These are phyloP conservation scores for Umimayanthus chanpuru DNA, from an alignment of 92 coral and sea anemone genomes.

Conservation along the genomic window DNA sequence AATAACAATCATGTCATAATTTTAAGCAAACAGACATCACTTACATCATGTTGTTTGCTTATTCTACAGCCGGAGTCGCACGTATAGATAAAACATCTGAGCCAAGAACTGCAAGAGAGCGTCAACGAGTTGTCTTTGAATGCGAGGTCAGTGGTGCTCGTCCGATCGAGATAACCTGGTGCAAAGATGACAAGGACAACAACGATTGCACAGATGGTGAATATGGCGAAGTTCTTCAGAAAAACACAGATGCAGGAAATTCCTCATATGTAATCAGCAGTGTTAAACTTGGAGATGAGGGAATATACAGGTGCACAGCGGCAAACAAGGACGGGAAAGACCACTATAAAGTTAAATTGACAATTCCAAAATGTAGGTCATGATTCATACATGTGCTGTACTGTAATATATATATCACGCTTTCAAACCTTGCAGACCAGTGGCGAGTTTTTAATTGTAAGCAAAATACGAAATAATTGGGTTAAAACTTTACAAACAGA, in stretches of 20 bases:
- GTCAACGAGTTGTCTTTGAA: not conserved
- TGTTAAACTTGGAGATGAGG: not conserved
- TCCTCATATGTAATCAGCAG: not conserved
- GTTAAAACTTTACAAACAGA: no score
- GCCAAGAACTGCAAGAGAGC: not conserved
- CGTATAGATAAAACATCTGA: not conserved
- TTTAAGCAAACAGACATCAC: not conserved
- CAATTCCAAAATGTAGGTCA: not conserved
- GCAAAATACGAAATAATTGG: no score
- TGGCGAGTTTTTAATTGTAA: no score
- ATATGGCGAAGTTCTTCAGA: not conserved
- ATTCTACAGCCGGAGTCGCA: not conserved
- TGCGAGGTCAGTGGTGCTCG: not conserved
- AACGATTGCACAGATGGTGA: no score
- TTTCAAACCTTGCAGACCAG: no score
- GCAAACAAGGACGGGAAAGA: not conserved
- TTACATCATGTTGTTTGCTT: not conserved
- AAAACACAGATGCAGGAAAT: not conserved
- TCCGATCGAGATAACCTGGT: not conserved
- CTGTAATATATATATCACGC: no score
- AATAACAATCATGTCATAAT: not conserved
- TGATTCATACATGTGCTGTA: no score
- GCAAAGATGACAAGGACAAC: no score
- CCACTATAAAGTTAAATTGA: not conserved
- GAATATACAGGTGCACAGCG: conserved; percentile 19